Evolutionary conservation across 2,888 invertebrate genomes (phyloP), one percentile per base, ranked within the genome.

Genomic region (Fabriciana adippe): DNA sequence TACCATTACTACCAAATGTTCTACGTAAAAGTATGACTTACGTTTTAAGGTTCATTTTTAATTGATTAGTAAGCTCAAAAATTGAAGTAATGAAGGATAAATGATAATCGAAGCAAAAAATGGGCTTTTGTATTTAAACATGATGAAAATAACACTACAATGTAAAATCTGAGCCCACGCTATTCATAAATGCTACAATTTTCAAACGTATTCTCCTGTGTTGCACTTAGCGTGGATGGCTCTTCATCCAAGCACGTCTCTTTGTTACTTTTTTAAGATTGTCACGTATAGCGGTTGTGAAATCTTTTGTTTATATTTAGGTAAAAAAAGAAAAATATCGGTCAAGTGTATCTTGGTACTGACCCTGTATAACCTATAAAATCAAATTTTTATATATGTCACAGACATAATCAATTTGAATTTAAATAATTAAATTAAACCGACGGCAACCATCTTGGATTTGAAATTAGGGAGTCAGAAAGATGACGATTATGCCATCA

Each of bases 241-340:
- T 54, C 70, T 71, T 64, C 66, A 67, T 70, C 59, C 66, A 63
- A 68, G 68, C 70, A 60, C 68, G 62, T 60, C 68, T 57, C 70
- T 71, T 71, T 71, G 68, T 70, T 68, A 55, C 62, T 64, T 68
- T 69, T 70, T 71, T 55, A 64, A 71, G 66, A 64, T 66, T 68
- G 70, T 66, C 68, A 68, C 70, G 68, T 71, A 48, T 68, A 68
- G 68, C 62, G 53, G 64, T 68, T 70, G 48, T 64, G 14, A 66
- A 60, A 62, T 47, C 55, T 67, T 67, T 69, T 66, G 60, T 70
- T 71, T 66, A 59, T 66, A 68, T 68, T 66, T 63, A 70, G 65
- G 61, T 26, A 56, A 62, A 64, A 60, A 59, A 64, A 67, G 53
- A 57, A 47, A 56, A 59, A 62, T 59, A 55, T 59, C 63, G 48